Percentiles rank a stretch among this genome's conserved stretches.
Conservation (phyloP, 1,140 invertebrate genomes). For the Drusus annulatus region DNA sequence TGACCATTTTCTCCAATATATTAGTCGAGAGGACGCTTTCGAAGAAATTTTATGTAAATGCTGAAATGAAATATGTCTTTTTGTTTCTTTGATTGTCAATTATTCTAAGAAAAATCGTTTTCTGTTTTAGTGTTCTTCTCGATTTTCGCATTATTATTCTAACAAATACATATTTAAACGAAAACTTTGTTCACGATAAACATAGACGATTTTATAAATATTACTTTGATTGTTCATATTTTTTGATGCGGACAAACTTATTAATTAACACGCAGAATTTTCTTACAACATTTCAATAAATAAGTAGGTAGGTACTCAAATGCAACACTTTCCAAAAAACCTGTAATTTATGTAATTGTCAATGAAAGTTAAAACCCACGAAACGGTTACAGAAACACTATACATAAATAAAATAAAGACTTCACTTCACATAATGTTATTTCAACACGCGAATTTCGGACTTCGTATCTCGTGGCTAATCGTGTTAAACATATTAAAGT, state of each 20-base stretch:
- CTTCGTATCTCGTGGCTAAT: not conserved
- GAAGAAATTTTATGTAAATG: slow-evolving; percentile 3
- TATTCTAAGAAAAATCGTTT: no score
- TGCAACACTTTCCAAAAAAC: no score
- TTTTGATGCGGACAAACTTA: not conserved
- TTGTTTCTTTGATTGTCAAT: slow-evolving; percentile 3
- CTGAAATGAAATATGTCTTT: not conserved
- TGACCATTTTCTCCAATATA: slow-evolving; percentile 27
- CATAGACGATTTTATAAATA: not conserved
- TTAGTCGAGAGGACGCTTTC: not conserved
- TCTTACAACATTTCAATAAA: no score
- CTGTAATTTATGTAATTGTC: no score
- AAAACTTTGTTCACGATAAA: not conserved
- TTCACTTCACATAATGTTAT: no score
- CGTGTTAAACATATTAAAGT: not conserved
- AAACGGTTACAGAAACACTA: no score
- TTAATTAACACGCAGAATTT: not conserved
- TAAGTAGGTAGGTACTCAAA: no score
- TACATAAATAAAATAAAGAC: no score
- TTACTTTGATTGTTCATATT: not conserved
- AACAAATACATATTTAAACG: not conserved
- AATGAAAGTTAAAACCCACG: no score
- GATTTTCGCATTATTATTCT: not conserved
- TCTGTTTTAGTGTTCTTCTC: not conserved
- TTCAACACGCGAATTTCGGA: no score